A percentile compares a stretch with the other conserved stretches of the same genome.
phyloP scores from a whole-genome alignment of 2,797 vertebrate genomes.

The Lophura swinhoii region DNA sequence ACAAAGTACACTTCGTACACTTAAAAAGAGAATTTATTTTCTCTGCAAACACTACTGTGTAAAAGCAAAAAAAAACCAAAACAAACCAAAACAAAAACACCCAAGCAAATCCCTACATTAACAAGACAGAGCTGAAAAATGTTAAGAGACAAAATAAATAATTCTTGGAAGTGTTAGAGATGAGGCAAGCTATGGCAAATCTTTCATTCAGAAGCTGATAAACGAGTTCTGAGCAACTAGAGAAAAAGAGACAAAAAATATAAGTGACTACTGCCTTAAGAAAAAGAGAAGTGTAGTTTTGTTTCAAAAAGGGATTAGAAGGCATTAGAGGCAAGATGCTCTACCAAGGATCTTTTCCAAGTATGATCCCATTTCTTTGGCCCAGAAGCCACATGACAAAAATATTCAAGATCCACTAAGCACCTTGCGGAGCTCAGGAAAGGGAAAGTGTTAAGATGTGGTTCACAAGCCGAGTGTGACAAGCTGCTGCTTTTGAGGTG shows the following conservation, averaged over 20 bases:
- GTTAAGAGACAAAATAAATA: background rate
- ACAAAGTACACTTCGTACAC: background rate
- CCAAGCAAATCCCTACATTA: background rate
- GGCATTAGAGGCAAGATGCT: background rate
- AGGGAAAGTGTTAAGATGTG: background rate
- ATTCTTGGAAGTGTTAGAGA: background rate
- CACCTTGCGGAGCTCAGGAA: background rate
- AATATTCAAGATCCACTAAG: background rate
- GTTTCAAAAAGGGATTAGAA: background rate
- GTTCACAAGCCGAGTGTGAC: background rate
- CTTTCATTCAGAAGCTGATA: constrained; percentile 17
- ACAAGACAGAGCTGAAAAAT: background rate
- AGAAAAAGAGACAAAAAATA: background rate
- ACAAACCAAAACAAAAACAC: background rate
- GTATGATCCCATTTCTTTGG: background rate
- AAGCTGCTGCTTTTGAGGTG: background rate
- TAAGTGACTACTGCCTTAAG: background rate
- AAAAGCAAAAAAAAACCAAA: background rate
- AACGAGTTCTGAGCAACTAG: background rate
- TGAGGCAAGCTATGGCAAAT: background rate
- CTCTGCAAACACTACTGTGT: background rate
- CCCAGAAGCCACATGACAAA: background rate
- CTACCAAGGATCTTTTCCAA: background rate
- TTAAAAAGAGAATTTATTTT: background rate
- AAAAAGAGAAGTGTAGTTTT: background rate